Percentiles rank a stretch among this genome's conserved stretches.
Conservation (phyloP, 2,888 invertebrate genomes). For the Drosophila anceps region DNA sequence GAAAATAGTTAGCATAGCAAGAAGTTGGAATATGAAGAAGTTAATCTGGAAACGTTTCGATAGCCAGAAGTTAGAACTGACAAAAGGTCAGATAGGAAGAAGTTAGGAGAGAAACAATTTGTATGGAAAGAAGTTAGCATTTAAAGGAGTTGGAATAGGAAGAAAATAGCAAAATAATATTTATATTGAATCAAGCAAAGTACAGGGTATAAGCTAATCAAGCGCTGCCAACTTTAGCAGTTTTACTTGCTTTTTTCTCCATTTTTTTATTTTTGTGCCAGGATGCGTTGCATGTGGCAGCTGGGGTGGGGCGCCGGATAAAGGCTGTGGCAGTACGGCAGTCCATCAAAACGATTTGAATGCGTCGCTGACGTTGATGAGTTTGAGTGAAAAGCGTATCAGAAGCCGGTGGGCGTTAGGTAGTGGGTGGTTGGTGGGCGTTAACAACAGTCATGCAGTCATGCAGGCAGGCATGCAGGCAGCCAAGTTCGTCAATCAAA, state of each 20-base stretch:
- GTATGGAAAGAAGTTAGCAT: no score
- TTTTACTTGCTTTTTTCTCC: slow-evolving; percentile 2
- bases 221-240: not conserved
- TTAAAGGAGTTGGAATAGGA: no score
- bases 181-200: no score
- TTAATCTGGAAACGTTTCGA: not conserved
- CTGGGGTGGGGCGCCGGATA: slow-evolving; percentile 31
- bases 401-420: slow-evolving; percentile 9
- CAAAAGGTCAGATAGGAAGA: no score
- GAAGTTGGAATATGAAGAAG: not conserved
- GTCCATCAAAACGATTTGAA: slow-evolving; percentile 84
- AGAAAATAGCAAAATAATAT: no score
- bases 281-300: slow-evolving; percentile 62
- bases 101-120: no score
- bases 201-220: slow-evolving; percentile 1
- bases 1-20: no score
- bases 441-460: slow-evolving; percentile 22
- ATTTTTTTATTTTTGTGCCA: slow-evolving; percentile 57
- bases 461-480: slow-evolving; percentile 40
- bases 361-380: slow-evolving; percentile 84
- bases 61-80: not conserved
- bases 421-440: slow-evolving; percentile 10
- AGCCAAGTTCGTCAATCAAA: slow-evolving; percentile 81
- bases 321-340: slow-evolving; percentile 48
- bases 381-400: slow-evolving; percentile 75